Conservation (phyloP, 2,797 vertebrate species). For the Pseudomugil gertrudae region DNA sequence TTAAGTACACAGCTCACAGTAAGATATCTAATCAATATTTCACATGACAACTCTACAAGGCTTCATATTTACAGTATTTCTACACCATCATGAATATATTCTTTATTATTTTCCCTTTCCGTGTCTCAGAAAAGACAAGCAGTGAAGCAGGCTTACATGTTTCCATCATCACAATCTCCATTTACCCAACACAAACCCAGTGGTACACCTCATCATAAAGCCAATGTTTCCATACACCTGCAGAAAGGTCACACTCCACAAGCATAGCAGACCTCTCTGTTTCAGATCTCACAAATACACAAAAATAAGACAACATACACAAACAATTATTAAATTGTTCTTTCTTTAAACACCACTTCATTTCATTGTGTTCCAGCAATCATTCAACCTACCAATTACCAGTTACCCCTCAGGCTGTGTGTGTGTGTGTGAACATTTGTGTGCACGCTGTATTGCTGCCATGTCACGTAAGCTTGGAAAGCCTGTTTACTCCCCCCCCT, state of each 20-base stretch:
- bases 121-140: slow-evolving; percentile 17
- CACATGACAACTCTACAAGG: slow-evolving; percentile 21
- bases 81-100: neutral
- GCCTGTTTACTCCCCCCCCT: slow-evolving; percentile 28
- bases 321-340: neutral
- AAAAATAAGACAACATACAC: neutral
- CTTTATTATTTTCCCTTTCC: slow-evolving; percentile 24
- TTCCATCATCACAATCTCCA: neutral
- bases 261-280: neutral
- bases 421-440: slow-evolving; percentile 1
- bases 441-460: slow-evolving; percentile 24
- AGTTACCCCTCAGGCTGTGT: slow-evolving; percentile 37
- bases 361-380: slow-evolving; percentile 30
- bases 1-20: slow-evolving; percentile 30
- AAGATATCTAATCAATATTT: slow-evolving; percentile 48
- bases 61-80: slow-evolving; percentile 30
- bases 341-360: slow-evolving; percentile 33
- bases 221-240: neutral
- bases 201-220: neutral
- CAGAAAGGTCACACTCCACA: neutral
- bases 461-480: slow-evolving; percentile 30
- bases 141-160: neutral
- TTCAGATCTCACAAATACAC: neutral
- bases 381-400: slow-evolving; percentile 63
- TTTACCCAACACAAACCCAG: neutral